Evolutionary conservation across 2,113 vertebrate species (phyloP), one percentile per base, ranked within the genome.

Genomic region (Lampris megalopsis): DNA sequence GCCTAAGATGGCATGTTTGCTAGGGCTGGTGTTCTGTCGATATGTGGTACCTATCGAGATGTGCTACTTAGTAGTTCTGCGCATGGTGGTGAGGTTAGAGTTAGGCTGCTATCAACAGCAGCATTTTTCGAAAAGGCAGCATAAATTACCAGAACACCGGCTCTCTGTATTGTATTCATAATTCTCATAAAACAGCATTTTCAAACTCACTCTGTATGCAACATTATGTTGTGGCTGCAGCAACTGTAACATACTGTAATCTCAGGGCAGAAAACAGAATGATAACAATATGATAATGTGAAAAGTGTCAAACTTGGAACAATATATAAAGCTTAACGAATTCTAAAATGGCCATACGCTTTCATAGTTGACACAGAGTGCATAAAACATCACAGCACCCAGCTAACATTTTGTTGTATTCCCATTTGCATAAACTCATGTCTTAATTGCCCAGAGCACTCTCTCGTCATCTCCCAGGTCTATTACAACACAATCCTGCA

Each of bases 191-290:
- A 45, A 13, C 59, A 75, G 57, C 50, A 5, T 41, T 71, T 63
- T 45, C 61, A 68, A 68, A 42, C 79, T 79, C 67, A 37, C 63
- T 60, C 48, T 48, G 37, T 8, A 74, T 0, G n/a, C 76, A 58
- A 53, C 54, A 73, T 68, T 70, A 63, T 61, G 57, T 70, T 56
- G 58, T 47, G 54, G 60, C 71, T 54, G 68, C 52, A 61, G 61
- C 66, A 86, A 50, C 45, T 24, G 24, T 24, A 24, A 24, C 24
- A 24, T 24, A 24, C 24, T 24, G 43, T 63, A 50, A 73, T 68
- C 68, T 56, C 65, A 47, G 36, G 37, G 65, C 56, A 63, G 42
- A 45, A 58, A 80, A 67, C 3, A 4, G 24, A 24, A 24, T 24
- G 24, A 41, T 41, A 59, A 53, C 58, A 48, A 13, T 5, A 13